phyloP scores from a whole-genome alignment of 2,888 invertebrate species.

The Orthosia gracilis region DNA sequence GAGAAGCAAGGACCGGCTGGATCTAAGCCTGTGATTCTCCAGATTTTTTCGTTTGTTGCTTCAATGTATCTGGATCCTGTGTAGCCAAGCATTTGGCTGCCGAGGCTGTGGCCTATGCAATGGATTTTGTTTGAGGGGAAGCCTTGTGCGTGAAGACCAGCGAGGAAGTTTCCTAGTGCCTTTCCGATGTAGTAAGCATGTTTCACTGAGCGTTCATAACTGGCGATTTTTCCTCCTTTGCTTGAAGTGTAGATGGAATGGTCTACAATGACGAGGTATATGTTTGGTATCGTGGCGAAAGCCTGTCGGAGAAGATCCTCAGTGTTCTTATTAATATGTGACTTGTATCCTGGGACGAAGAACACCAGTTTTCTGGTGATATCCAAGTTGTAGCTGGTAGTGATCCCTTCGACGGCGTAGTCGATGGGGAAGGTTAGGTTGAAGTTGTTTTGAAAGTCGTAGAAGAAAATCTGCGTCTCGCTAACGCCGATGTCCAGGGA shows the following conservation, averaged over 20 bases:
- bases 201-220: constrained; percentile 84
- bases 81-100: constrained; percentile 84
- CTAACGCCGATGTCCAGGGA: constrained; percentile 78
- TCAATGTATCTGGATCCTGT: constrained; percentile 78
- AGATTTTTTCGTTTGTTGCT: constrained; percentile 80
- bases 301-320: constrained; percentile 82
- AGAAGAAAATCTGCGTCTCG: constrained; percentile 81
- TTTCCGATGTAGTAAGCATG: constrained; percentile 81
- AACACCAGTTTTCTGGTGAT: constrained; percentile 81
- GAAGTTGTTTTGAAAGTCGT: constrained; percentile 86
- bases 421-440: constrained; percentile 80
- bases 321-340: constrained; percentile 82
- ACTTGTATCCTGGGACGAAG: constrained; percentile 87
- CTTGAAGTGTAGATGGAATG: constrained; percentile 85
- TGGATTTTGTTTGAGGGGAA: constrained; percentile 83
- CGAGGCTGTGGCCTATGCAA: constrained; percentile 85
- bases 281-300: constrained; percentile 81
- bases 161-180: constrained; percentile 80
- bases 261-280: constrained; percentile 84
- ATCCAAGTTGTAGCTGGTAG: constrained; percentile 80
- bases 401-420: constrained; percentile 77
- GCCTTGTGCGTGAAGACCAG: constrained; percentile 76
- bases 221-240: constrained; percentile 79
- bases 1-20: constrained; percentile 89
- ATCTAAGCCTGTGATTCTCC: constrained; percentile 84